A percentile compares a stretch with the other conserved stretches of the same genome.
These are phyloP conservation scores for Cecropterus lyciades DNA, from an alignment of 1,140 invertebrate genomes.

Conservation along the genomic window DNA sequence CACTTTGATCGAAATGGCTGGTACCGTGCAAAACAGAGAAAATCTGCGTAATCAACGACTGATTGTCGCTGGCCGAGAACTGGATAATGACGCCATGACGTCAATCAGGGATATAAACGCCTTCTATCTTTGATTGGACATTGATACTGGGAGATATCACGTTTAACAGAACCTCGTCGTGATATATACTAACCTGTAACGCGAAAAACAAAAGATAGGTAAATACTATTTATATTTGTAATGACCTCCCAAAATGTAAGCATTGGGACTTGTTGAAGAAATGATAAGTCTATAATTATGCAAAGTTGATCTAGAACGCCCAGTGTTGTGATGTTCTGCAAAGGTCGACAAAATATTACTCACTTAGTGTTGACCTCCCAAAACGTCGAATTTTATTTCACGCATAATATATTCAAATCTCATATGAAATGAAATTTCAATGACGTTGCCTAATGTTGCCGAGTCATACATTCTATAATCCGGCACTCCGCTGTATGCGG, in stretches of 20 bases:
- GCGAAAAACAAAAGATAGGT: too few relatives aligned
- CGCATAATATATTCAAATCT: constrained; percentile 47
- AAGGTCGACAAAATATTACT: too few relatives aligned
- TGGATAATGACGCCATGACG: constrained; percentile 41
- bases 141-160: not conserved
- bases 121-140: constrained; percentile 5
- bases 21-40: constrained; percentile 53
- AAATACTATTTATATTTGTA: too few relatives aligned
- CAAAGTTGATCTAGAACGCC: too few relatives aligned
- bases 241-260: too few relatives aligned
- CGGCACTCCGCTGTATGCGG: constrained; percentile 27
- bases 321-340: too few relatives aligned
- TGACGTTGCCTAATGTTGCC: constrained; percentile 50
- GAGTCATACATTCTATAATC: constrained; percentile 58
- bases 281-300: too few relatives aligned
- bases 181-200: too few relatives aligned
- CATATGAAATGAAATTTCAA: constrained; percentile 43
- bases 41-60: constrained; percentile 54
- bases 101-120: constrained; percentile 5
- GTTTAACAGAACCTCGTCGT: too few relatives aligned
- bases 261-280: too few relatives aligned
- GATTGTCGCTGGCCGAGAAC: constrained; percentile 47
- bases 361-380: too few relatives aligned
- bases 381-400: not conserved
- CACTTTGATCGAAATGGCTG: constrained; percentile 60